Evolutionary conservation across 2,113 vertebrate species (phyloP).

Genomic region (Ceyx cyanopectus): DNA sequence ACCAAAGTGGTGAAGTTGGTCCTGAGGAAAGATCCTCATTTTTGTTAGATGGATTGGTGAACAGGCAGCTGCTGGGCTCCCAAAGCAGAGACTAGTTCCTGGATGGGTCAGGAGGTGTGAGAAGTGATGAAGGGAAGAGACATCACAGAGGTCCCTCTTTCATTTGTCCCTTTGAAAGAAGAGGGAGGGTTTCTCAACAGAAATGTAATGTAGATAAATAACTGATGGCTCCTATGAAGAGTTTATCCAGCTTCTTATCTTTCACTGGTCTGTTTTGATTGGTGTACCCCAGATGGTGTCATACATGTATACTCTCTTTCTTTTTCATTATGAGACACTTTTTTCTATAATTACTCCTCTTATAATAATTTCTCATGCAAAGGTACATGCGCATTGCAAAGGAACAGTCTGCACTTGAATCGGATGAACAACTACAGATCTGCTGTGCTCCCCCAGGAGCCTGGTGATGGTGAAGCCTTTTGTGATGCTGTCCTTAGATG

Average conservation of each 20-base stretch:
- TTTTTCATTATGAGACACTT: neutral
- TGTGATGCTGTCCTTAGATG: conserved; percentile 1
- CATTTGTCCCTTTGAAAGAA: neutral
- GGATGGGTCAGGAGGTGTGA: neutral
- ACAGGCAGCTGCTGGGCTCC: neutral
- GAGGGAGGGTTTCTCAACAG: neutral
- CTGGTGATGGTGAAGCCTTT: neutral
- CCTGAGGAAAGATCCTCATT: neutral
- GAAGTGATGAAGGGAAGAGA: neutral
- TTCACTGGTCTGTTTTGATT: neutral
- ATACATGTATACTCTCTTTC: neutral
- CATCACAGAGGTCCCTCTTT: neutral
- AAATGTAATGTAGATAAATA: conserved; percentile 11
- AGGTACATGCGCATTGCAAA: neutral
- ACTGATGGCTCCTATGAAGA: neutral
- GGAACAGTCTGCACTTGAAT: neutral
- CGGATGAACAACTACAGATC: neutral
- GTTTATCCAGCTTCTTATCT: neutral
- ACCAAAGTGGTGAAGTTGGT: neutral
- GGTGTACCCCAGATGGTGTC: neutral
- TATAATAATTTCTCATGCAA: neutral
- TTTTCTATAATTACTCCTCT: conserved; percentile 5
- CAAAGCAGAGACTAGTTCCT: neutral
- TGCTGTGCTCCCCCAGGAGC: neutral
- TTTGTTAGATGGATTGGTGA: neutral